Conservation (phyloP, 2,888 invertebrate species). For the Cataglyphis albicans region DNA sequence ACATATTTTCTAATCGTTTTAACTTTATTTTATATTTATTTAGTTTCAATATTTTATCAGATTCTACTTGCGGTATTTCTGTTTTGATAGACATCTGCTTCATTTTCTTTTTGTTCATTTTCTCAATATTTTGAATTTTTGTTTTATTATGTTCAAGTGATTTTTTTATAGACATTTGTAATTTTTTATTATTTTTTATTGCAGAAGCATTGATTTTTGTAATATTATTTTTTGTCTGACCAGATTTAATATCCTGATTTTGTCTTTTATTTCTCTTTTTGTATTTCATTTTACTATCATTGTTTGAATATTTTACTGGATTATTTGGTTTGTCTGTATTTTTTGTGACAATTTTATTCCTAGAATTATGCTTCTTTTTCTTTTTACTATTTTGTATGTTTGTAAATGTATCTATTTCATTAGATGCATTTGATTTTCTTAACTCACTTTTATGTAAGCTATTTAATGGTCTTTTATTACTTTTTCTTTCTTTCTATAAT, state of each 20-base stretch:
- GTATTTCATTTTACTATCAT: background rate
- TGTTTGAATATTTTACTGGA: background rate
- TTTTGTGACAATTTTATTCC: background rate
- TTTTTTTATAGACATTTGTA: slow-evolving; percentile 56
- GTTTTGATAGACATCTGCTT: slow-evolving; percentile 36
- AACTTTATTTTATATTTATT: slow-evolving; percentile 73
- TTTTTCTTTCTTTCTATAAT: slow-evolving; percentile 36
- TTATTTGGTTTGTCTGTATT: background rate
- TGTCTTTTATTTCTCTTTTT: slow-evolving; percentile 3
- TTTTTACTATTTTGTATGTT: slow-evolving; percentile 7
- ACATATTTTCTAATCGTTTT: slow-evolving; percentile 74
- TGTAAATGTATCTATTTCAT: slow-evolving; percentile 71
- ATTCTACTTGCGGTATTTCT: slow-evolving; percentile 33
- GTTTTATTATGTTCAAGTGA: slow-evolving; percentile 43
- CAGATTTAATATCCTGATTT: background rate
- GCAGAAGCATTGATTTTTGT: background rate
- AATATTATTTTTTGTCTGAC: slow-evolving; percentile 29
- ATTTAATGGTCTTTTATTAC: slow-evolving; percentile 9
- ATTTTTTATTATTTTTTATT: slow-evolving; percentile 55
- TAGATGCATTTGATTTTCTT: slow-evolving; percentile 28
- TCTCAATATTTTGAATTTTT: slow-evolving; percentile 55
- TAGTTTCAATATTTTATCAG: slow-evolving; percentile 9
- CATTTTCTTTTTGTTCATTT: slow-evolving; percentile 52
- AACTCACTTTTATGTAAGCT: slow-evolving; percentile 27
- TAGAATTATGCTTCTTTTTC: background rate